Evolutionary conservation across 2,797 vertebrate species (phyloP), one percentile per base, ranked within the genome.

Genomic region (Muraenolepis orangiensis): DNA sequence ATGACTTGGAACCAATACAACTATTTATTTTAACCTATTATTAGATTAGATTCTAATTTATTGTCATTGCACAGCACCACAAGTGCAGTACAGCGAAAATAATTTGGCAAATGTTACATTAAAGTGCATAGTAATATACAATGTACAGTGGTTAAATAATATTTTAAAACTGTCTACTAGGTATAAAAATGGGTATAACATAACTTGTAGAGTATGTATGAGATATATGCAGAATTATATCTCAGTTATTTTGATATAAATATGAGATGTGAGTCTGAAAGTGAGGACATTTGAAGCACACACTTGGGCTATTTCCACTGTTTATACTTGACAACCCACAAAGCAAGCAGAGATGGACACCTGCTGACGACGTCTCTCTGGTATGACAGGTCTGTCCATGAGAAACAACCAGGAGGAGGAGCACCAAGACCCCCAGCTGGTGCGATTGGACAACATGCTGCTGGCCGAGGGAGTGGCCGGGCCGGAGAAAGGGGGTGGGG

Each of bases 381-480:
- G n/a, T n/a, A 31, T 32, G 64, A 68, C 87, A 98, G 96, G 96
- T 82, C 88, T 98, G 71, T 97, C 96, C 11, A 96, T 98, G 88
- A 93, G 96, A 32, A 96, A 96, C 80, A 76, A 90, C 31, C 96
- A 96, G 78, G 96, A 98, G 85, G 96, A 98, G 79, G 96, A 98
- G 78, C 93, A 95, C 0, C 95, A 96, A 78, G 96, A 98, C 78
- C 96, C 96, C 12, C 96, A 98, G 92, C 91, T 98, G 51, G 95
- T 98, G 90, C 95, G 96, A 31, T 72, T 98, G 89, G 96, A 98
- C 90, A 98, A 98, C 91, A 98, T 98, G 96, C 92, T 98, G 78
- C 86, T 98, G 84, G 96, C 96, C 0, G 96, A 98, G 87, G 96
- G 96, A 2, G 96, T 98, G 78, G 95, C 96, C 0, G 96, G 96